phyloP scores from a whole-genome alignment of 2,113 vertebrate genomes.

The Coptodon rendalli region DNA sequence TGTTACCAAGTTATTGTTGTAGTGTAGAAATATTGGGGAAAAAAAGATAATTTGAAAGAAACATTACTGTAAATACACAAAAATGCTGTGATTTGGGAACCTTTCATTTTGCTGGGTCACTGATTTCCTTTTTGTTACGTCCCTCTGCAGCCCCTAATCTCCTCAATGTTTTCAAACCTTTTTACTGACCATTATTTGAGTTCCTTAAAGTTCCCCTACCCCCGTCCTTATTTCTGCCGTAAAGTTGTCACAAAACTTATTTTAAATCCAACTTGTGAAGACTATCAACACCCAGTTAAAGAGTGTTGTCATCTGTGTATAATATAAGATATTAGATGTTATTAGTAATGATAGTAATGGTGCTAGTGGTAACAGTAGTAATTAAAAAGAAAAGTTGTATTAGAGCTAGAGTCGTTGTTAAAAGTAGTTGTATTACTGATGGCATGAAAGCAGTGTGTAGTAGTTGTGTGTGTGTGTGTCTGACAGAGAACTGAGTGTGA shows the following conservation, averaged over 20 bases:
- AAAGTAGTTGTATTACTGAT: background rate
- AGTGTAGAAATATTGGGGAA: background rate
- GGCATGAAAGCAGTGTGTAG: background rate
- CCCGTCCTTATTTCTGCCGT: background rate
- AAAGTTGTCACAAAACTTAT: background rate
- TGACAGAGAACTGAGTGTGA: background rate
- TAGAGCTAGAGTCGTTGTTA: background rate
- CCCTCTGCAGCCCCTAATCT: no score
- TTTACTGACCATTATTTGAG: background rate
- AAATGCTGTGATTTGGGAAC: background rate
- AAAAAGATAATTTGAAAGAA: background rate
- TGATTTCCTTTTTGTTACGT: background rate
- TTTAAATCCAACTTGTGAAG: background rate
- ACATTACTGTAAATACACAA: background rate
- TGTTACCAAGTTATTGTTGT: background rate
- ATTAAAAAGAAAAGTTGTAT: background rate
- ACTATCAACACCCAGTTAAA: background rate
- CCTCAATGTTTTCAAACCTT: background rate
- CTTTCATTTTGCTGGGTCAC: background rate
- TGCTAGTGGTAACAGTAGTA: background rate
- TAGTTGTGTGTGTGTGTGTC: background rate
- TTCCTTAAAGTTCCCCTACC: background rate
- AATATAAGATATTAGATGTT: background rate
- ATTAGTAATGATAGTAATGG: background rate
- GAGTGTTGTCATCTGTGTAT: background rate